Conservation (phyloP, 2,113 vertebrate species). For the Australoheros scitulus region DNA sequence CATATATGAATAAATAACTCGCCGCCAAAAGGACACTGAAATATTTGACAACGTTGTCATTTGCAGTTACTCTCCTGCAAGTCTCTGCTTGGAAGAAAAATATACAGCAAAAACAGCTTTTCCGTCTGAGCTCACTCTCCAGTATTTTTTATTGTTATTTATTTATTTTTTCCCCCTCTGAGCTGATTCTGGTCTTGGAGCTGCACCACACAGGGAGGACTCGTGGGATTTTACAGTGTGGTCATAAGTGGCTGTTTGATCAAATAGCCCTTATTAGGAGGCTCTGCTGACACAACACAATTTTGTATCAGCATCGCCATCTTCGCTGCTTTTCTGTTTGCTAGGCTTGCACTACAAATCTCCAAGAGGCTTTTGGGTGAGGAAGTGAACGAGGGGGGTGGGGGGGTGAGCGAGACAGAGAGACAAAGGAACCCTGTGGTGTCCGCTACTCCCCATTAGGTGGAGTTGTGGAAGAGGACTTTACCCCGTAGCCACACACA, state of each 20-base stretch:
- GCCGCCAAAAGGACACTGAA: constrained; percentile 59
- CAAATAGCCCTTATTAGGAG: constrained; percentile 70
- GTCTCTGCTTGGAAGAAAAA: constrained; percentile 31
- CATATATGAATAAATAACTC: constrained; percentile 76
- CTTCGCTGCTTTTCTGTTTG: constrained; percentile 38
- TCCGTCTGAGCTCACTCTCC: constrained; percentile 16
- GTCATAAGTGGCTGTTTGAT: constrained; percentile 70
- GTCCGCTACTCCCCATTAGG: constrained; percentile 63
- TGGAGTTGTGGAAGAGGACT: constrained; percentile 64
- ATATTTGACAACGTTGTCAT: constrained; percentile 72
- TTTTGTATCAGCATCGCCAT: constrained; percentile 43
- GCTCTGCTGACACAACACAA: constrained; percentile 62
- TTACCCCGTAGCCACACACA: constrained; percentile 52
- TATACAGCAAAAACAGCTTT: constrained; percentile 13
- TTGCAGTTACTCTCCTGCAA: constrained; percentile 63
- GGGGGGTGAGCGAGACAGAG: constrained; percentile 12
- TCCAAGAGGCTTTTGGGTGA: constrained; percentile 27
- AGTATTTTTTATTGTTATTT: constrained; percentile 6
- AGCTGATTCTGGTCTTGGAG: constrained; percentile 27
- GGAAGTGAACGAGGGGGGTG: not conserved
- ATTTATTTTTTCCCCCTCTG: not conserved
- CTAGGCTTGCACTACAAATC: constrained; percentile 52
- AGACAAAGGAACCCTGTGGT: constrained; percentile 60
- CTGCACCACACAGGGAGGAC: constrained; percentile 33
- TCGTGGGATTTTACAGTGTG: constrained; percentile 25